phyloP scores from a whole-genome alignment of 2,888 invertebrate species.

The Apotomis turbidana region DNA sequence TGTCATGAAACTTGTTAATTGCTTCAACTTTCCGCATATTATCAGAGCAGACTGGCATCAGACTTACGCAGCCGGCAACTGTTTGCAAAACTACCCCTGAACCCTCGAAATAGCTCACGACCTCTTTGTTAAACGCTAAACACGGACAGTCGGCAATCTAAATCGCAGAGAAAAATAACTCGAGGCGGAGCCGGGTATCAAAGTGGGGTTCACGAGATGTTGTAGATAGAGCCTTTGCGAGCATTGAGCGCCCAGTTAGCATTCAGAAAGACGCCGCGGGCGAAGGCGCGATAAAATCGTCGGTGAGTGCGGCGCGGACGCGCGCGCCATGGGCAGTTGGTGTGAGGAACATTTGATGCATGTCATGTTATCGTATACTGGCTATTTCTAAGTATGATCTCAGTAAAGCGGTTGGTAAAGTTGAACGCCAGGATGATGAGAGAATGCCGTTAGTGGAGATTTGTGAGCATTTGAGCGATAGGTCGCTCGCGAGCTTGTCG shows the following conservation, averaged over 20 bases:
- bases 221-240: conserved; percentile 66
- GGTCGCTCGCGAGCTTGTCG: too few species aligned
- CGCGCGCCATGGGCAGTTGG: conserved; percentile 17
- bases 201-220: conserved; percentile 71
- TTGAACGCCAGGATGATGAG: too few species aligned
- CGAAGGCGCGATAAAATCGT: conserved; percentile 76
- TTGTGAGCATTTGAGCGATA: too few species aligned
- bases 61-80: conserved; percentile 23
- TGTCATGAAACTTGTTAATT: not conserved
- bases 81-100: conserved; percentile 40
- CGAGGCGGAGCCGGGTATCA: conserved; percentile 64
- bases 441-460: too few species aligned
- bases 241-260: conserved; percentile 76
- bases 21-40: not conserved
- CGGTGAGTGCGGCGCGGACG: conserved; percentile 54
- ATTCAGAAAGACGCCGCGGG: conserved; percentile 81
- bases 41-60: conserved; percentile 2
- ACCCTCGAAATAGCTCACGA: conserved; percentile 33
- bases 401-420: too few species aligned
- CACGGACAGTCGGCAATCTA: conserved; percentile 69
- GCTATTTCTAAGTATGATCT: too few species aligned
- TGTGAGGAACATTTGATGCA: conserved; percentile 10
- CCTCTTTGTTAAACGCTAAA: conserved; percentile 62
- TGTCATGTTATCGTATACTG: not conserved
- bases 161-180: conserved; percentile 77